These are phyloP conservation scores for Sarcoramphus papa DNA, from an alignment of 2,797 vertebrate species.

Conservation along the genomic window DNA sequence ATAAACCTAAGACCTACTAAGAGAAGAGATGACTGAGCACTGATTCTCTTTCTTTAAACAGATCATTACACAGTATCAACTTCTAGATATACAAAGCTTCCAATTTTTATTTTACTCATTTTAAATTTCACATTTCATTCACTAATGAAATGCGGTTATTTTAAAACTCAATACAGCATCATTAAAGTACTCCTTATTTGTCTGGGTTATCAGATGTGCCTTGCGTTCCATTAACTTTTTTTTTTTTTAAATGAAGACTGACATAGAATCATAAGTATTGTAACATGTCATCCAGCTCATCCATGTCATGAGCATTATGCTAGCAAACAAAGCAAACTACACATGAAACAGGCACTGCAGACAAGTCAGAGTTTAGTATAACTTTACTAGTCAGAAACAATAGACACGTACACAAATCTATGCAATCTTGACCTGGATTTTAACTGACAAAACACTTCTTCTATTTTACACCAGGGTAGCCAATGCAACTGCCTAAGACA, in stretches of 20 bases:
- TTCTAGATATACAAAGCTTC: not conserved
- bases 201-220: not conserved
- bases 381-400: not conserved
- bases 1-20: not conserved
- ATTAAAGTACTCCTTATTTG: not conserved
- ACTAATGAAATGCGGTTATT: not conserved
- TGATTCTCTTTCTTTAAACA: not conserved
- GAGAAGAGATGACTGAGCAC: not conserved
- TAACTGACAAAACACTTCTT: not conserved
- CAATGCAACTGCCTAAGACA: not conserved
- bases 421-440: not conserved
- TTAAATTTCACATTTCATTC: not conserved
- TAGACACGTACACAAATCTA: fast-evolving
- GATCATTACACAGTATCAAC: not conserved
- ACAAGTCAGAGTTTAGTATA: not conserved
- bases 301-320: not conserved
- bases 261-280: not conserved
- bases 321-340: not conserved
- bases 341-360: not conserved
- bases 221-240: not conserved
- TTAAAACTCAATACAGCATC: not conserved
- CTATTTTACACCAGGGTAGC: not conserved
- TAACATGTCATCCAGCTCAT: not conserved
- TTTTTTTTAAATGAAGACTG: not conserved
- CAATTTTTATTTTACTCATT: not conserved